Evolutionary conservation across 1,140 invertebrate species (phyloP).

Genomic region (Pantala flavescens): DNA sequence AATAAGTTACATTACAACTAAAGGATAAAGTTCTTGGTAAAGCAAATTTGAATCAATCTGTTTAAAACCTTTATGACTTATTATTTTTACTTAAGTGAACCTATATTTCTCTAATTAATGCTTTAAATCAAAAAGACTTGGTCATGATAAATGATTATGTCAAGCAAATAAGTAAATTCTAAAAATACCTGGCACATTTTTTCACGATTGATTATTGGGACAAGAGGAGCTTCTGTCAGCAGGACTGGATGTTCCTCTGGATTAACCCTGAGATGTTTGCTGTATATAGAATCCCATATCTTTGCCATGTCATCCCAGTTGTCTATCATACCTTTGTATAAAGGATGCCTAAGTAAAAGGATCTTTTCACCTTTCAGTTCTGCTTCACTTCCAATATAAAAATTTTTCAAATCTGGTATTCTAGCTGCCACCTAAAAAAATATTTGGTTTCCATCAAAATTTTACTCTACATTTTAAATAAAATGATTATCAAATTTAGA

Average conservation of each 20-base stretch:
- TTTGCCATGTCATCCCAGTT: constrained; percentile 99
- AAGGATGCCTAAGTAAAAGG: constrained; percentile 84
- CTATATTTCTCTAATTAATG: too few relatives aligned
- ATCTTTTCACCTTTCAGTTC: constrained; percentile 78
- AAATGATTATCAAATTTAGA: too few relatives aligned
- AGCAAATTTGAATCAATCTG: too few relatives aligned
- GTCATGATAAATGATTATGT: too few relatives aligned
- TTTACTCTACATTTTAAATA: not conserved
- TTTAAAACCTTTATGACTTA: too few relatives aligned
- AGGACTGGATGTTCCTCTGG: constrained; percentile 89
- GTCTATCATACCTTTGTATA: constrained; percentile 90
- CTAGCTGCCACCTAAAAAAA: not conserved
- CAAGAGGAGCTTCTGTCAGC: constrained; percentile 83
- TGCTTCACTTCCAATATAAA: constrained; percentile 85
- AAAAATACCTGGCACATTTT: constrained; percentile 52
- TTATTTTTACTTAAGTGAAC: too few relatives aligned
- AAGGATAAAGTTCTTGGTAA: too few relatives aligned
- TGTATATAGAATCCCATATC: constrained; percentile 93
- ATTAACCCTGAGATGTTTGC: constrained; percentile 87
- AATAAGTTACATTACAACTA: too few relatives aligned
- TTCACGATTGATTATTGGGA: constrained; percentile 76
- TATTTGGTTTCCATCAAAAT: too few relatives aligned
- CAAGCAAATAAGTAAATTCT: too few relatives aligned
- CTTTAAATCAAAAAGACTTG: too few relatives aligned
- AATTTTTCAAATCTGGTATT: constrained; percentile 66